Base-by-base conservation (phyloP, 1,140 invertebrate genomes). In the Drosophila sechellia region DNA sequence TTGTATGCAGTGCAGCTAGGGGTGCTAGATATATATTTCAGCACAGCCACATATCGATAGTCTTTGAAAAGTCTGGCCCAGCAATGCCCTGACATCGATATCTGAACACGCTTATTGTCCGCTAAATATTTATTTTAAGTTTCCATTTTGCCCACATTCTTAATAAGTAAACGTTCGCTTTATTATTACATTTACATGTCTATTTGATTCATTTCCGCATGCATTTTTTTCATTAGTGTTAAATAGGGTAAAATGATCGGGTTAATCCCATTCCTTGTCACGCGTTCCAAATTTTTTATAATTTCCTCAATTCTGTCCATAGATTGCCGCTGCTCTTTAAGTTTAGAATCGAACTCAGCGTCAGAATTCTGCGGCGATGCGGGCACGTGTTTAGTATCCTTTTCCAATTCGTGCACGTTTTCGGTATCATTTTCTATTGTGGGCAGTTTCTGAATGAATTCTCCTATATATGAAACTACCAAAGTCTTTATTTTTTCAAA, bases 1-100 rank as follows among this genome's bases (percentile, higher is more conserved):
- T 45, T 45, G 42, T 45, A 45, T 45, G 42, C 42, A 45, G 42
- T 43, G 37, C 37, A 39, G 37, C 8, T 39, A 39, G 37, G 13
- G 13, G 5, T 39, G 13, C 1, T 39, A 39, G 37, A 10, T 31
- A 10, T 31, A 10, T 31, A 31, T 31, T 31, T 31, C 8, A 31
- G 31, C 5, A 27, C 31, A 31, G 8, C 2, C 27, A 31, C 6
- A 8, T 31, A 31, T 31, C 27, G 27, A 27, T 27, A 6, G 27
- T 27, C 5, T 27, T 27, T 27, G 5, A 27, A 27, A 27, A 27
- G 25, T 17, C 17, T 5, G 25, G 25, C 25, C 25, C 5, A 27
- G 27, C 27, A 5, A 6, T 27, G 5, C 6, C 27, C 6, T 27
- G 5, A 31, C 8, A 31, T 31, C 31, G 31, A 31, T 31, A 31